phyloP scores from a whole-genome alignment of 2,888 invertebrate species.

The Eulithis testata region DNA sequence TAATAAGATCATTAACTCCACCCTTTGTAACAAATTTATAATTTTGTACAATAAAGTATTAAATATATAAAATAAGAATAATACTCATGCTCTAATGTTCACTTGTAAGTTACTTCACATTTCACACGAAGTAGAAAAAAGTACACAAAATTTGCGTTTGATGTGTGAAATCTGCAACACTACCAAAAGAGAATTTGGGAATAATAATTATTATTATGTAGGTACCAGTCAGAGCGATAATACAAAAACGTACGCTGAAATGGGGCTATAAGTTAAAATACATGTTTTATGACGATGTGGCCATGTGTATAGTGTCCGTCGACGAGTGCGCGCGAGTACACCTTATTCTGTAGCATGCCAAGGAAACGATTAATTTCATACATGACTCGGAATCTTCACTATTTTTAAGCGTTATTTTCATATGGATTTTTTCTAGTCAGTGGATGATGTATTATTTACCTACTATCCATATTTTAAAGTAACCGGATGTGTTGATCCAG shows the following conservation, averaged over 20 bases:
- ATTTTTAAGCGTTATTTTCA: too few relatives aligned
- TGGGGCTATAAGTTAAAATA: constrained; percentile 50
- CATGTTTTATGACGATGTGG: constrained; percentile 71
- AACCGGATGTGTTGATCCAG: constrained; percentile 16
- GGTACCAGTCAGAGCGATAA: constrained; percentile 4
- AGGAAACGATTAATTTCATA: constrained; percentile 4
- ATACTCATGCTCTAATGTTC: too few relatives aligned
- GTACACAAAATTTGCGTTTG: too few relatives aligned
- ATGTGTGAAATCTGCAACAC: constrained; percentile 2
- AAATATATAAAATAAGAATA: too few relatives aligned
- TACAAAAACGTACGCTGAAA: constrained; percentile 28
- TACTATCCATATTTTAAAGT: constrained; percentile 6
- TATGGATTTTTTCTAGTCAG: background rate
- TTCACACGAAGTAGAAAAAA: too few relatives aligned
- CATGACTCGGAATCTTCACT: background rate
- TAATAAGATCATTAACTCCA: too few relatives aligned
- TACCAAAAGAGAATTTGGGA: background rate
- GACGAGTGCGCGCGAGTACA: constrained; percentile 35
- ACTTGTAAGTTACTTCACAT: too few relatives aligned
- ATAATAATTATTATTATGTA: too few relatives aligned
- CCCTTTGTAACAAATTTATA: too few relatives aligned
- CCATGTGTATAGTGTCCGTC: constrained; percentile 75
- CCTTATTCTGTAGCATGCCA: constrained; percentile 17
- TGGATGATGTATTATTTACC: too few relatives aligned
- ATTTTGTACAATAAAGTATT: too few relatives aligned